Evolutionary conservation across 2,113 vertebrate species (phyloP).

Genomic region (Balaenoptera acutorostrata): DNA sequence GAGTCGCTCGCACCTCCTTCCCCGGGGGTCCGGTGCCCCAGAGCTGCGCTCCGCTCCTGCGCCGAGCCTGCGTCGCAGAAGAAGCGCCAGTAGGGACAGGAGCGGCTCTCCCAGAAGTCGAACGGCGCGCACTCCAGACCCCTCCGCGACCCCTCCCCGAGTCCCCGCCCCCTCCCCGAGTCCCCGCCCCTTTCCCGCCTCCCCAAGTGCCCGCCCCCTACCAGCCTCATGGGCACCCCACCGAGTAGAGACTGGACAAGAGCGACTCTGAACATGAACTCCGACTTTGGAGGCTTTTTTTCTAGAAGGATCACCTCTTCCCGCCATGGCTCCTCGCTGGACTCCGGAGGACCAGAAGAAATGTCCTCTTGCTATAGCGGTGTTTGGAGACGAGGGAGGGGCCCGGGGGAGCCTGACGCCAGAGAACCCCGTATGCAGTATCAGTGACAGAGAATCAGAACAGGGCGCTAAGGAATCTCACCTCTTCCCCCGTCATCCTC

Average conservation of each 20-base stretch:
- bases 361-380: background rate
- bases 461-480: background rate
- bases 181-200: background rate
- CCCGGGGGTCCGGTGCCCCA: background rate
- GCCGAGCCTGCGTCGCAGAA: too few species aligned
- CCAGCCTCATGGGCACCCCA: accelerated
- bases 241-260: too few species aligned
- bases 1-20: background rate
- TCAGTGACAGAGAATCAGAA: background rate
- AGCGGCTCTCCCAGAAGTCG: accelerated
- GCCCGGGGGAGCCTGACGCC: background rate
- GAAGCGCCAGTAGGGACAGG: too few species aligned
- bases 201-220: too few species aligned
- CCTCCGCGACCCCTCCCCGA: too few species aligned
- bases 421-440: background rate
- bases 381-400: background rate
- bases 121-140: accelerated
- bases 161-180: too few species aligned
- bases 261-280: too few species aligned
- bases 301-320: background rate
- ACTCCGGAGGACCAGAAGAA: background rate
- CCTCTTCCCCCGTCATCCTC: background rate
- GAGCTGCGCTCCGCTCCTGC: background rate
- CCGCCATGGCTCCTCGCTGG: background rate
- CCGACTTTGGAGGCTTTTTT: background rate